Evolutionary conservation across 2,888 invertebrate genomes (phyloP).

Genomic region (Yponomeuta plumbellus): DNA sequence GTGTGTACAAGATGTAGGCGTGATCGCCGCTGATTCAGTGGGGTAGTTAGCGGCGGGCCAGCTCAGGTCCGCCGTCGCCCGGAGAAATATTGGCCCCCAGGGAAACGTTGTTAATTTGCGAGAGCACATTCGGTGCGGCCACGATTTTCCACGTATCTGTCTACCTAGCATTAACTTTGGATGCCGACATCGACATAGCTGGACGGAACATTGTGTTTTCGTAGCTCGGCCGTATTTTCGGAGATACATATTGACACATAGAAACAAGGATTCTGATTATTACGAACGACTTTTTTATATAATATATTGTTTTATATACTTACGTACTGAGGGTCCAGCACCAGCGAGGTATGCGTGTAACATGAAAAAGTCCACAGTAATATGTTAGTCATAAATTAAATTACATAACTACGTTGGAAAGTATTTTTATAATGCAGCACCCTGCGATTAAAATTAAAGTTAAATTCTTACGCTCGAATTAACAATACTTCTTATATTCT

Average conservation of each 20-base stretch:
- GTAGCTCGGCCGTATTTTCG: background rate
- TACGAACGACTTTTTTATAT: too few relatives aligned
- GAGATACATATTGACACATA: background rate
- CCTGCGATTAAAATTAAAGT: too few relatives aligned
- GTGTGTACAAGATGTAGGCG: constrained; percentile 74
- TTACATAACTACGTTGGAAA: too few relatives aligned
- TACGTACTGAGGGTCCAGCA: constrained; percentile 51
- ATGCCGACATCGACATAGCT: background rate
- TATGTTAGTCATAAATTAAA: constrained; percentile 16
- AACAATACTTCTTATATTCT: too few relatives aligned
- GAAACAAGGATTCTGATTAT: too few relatives aligned
- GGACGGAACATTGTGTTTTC: background rate
- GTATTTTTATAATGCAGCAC: too few relatives aligned
- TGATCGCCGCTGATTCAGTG: constrained; percentile 75
- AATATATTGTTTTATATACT: constrained; percentile 36
- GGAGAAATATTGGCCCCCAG: constrained; percentile 71
- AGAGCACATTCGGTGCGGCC: constrained; percentile 56
- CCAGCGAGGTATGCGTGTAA: constrained; percentile 26
- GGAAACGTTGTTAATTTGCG: constrained; percentile 71
- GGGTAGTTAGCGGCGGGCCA: constrained; percentile 73
- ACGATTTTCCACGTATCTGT: constrained; percentile 63
- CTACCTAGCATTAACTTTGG: constrained; percentile 36
- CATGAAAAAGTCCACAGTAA: constrained; percentile 42
- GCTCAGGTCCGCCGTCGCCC: constrained; percentile 65
- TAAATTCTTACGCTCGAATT: too few relatives aligned